phyloP scores from a whole-genome alignment of 2,113 vertebrate species.

The Microcebus ravelobensis region DNA sequence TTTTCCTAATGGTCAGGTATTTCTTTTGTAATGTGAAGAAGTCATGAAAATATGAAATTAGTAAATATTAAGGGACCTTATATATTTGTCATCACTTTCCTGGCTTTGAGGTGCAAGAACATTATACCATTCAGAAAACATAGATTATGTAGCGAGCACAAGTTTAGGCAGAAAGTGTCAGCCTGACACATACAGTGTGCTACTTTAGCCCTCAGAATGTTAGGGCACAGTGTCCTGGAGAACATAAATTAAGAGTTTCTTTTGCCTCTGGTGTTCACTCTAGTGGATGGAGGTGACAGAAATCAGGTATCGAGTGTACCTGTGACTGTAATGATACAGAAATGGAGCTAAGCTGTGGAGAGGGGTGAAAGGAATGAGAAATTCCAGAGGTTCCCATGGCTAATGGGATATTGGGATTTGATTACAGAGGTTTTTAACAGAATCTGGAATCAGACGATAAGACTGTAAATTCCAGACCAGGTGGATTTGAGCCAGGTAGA shows the following conservation, averaged over 20 bases:
- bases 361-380: rapidly evolving
- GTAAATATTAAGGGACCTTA: not conserved
- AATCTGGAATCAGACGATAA: not conserved
- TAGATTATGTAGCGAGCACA: rapidly evolving
- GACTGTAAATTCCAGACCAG: not conserved
- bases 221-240: rapidly evolving
- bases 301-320: rapidly evolving
- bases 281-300: rapidly evolving
- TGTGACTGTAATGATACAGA: rapidly evolving
- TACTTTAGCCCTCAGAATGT: rapidly evolving
- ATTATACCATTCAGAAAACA: not conserved
- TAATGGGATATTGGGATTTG: rapidly evolving
- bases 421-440: rapidly evolving
- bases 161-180: rapidly evolving
- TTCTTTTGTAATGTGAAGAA: not conserved
- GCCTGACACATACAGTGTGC: rapidly evolving
- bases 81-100: not conserved
- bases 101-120: not conserved
- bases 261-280: not conserved
- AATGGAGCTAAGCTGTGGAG: not conserved
- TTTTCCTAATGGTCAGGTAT: not conserved
- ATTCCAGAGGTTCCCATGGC: rapidly evolving
- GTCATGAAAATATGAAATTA: not conserved
- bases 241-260: too few relatives aligned
- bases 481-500: rapidly evolving